Evolutionary conservation across 1,140 invertebrate genomes (phyloP).

Genomic region (Drosophila pseudoobscura): DNA sequence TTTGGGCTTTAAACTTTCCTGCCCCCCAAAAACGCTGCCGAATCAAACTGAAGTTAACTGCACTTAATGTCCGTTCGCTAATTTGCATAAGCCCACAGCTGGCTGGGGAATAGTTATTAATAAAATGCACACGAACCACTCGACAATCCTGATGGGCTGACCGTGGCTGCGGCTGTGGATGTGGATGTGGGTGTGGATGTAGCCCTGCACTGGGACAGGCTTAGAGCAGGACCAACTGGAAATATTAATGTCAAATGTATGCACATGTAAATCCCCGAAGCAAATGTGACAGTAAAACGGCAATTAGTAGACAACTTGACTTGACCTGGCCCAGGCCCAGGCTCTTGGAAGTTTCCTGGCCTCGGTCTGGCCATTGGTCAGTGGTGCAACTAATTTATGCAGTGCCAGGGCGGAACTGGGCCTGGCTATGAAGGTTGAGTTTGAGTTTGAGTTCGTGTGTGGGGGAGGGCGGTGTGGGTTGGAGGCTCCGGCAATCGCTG

Average conservation of each 20-base stretch:
- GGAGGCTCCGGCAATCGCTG: neutral
- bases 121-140: slow-evolving; percentile 65
- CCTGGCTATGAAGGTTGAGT: neutral
- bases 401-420: slow-evolving; percentile 13
- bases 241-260: slow-evolving; percentile 68
- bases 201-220: slow-evolving; percentile 16
- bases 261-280: slow-evolving; percentile 71
- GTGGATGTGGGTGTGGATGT: slow-evolving; percentile 6
- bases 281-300: slow-evolving; percentile 75
- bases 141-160: slow-evolving; percentile 29
- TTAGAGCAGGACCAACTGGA: slow-evolving; percentile 49
- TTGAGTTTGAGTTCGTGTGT: neutral
- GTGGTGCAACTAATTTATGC: slow-evolving; percentile 61
- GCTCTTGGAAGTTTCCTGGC: slow-evolving; percentile 51
- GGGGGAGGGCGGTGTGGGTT: neutral
- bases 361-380: slow-evolving; percentile 1
- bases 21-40: slow-evolving; percentile 29
- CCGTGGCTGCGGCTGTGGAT: slow-evolving; percentile 1
- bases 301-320: slow-evolving; percentile 72
- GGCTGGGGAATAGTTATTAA: slow-evolving; percentile 59
- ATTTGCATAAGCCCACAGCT: slow-evolving; percentile 63
- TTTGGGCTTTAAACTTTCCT: slow-evolving; percentile 29
- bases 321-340: slow-evolving; percentile 37
- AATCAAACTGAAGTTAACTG: slow-evolving; percentile 43
- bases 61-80: slow-evolving; percentile 54